A percentile compares a stretch with the other conserved stretches of the same genome.
Conservation (phyloP, 2,888 invertebrate species). For the Tachina fera region DNA sequence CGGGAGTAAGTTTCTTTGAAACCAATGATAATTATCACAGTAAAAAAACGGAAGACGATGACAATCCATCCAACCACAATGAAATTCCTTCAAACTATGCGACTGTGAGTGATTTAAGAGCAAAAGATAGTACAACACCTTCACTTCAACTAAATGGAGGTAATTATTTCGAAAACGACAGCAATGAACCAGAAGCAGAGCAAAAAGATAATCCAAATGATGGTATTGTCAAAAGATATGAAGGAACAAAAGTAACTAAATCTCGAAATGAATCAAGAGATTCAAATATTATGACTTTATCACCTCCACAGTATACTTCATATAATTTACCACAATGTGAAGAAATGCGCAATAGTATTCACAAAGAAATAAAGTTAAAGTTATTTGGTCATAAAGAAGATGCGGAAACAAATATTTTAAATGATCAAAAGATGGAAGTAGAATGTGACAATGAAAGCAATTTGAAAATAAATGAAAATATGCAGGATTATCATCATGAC, state of each 20-base stretch:
- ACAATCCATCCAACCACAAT: background rate
- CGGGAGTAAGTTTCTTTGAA: background rate
- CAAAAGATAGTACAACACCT: background rate
- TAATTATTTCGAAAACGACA: conserved; percentile 25
- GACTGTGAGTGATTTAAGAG: background rate
- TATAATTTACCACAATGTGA: conserved; percentile 39
- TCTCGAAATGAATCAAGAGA: conserved; percentile 14
- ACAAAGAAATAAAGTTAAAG: background rate
- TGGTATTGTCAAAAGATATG: conserved; percentile 1
- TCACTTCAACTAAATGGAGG: conserved; percentile 66
- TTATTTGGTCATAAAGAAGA: conserved; percentile 2
- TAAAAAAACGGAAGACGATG: background rate
- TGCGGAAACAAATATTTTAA: background rate
- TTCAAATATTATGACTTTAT: background rate
- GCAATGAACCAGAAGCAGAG: background rate
- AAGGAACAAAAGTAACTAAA: conserved; percentile 19
- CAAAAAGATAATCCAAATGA: conserved; percentile 22
- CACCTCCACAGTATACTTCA: background rate
- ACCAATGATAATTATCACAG: background rate
- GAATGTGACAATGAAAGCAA: conserved; percentile 46
- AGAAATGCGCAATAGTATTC: conserved; percentile 11
- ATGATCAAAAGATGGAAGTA: background rate
- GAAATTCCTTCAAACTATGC: background rate
- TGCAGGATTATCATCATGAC: conserved; percentile 1
- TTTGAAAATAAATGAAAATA: conserved; percentile 49